Evolutionary conservation across 2,113 vertebrate species (phyloP), one percentile per base, ranked within the genome.

Genomic region (Catharus fuscescens): DNA sequence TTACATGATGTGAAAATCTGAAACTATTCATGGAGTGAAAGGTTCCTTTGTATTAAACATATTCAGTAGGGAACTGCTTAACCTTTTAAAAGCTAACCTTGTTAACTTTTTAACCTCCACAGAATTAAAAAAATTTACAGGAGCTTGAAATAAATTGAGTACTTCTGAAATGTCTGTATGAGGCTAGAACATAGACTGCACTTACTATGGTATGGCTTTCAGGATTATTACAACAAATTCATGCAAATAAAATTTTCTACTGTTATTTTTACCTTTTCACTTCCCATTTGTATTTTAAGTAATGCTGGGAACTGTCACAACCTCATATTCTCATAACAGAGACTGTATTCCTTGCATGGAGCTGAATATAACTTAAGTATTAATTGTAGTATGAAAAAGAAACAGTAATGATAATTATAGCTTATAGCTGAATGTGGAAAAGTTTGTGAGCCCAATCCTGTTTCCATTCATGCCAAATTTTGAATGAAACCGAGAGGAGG

Each of bases 401-500:
- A 93, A 60, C 34, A 71, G 64, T 93, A 93, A 91, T 74, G 80
- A 87, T 92, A 95, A 96, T 92, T 90, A 85, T 38, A 72, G 10
- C 36, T 87, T 85, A 52, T 8, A 71, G 42, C 4, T 87, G 64
- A 91, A 94, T 82, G 50, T 66, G 50, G 36, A 91, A 28, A 91
- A 87, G 48, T 26, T 74, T 72, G 32, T 78, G 48, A 76, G 48
- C 21, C 38, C 20, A 62, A 47, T 81, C 12, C 36, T 80, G 36
- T 78, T 96, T 95, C 78, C 70, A 81, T 81, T 92, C 80, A 81
- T 89, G 83, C 12, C 73, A 95, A 82, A 74, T 78, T 80, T 90
- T 62, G 93, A 77, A 54, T 79, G 73, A 91, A 94, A 69, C 26
- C 26, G 24, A 48, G 42, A 72, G 16, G n/a, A 92, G 87, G 71